Conservation (phyloP, 2,888 invertebrate genomes). For the Drosophila rellima region DNA sequence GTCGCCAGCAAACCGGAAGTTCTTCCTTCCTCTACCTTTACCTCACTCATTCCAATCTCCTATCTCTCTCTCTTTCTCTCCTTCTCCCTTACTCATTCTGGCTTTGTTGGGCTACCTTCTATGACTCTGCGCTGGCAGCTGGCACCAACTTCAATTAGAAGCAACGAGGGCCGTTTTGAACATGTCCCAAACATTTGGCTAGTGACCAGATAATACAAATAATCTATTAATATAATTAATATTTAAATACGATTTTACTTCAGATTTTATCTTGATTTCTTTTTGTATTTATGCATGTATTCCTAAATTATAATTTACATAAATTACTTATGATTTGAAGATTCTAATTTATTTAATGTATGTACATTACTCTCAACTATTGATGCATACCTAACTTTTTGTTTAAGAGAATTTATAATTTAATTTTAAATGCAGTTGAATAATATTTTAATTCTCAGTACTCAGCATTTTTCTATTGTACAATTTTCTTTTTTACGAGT, state of each 20-base stretch:
- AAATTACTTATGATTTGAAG: not conserved
- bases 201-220: not conserved
- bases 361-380: too few species aligned
- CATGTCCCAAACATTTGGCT: not conserved
- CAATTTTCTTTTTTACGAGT: not conserved
- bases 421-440: not conserved
- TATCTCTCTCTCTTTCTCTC: not conserved
- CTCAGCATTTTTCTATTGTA: not conserved
- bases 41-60: not conserved
- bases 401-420: not conserved
- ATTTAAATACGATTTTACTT: not conserved
- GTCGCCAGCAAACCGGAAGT: constrained; percentile 49
- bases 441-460: not conserved
- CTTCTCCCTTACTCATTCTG: not conserved
- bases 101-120: constrained; percentile 46
- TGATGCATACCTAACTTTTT: not conserved
- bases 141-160: constrained; percentile 51
- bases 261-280: too few species aligned
- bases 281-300: too few species aligned
- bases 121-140: constrained; percentile 43
- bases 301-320: too few species aligned
- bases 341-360: not conserved
- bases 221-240: not conserved
- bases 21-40: constrained; percentile 19
- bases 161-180: constrained; percentile 39